These are phyloP conservation scores for Philereme vetulata DNA, from an alignment of 2,888 invertebrate species.

Conservation along the genomic window DNA sequence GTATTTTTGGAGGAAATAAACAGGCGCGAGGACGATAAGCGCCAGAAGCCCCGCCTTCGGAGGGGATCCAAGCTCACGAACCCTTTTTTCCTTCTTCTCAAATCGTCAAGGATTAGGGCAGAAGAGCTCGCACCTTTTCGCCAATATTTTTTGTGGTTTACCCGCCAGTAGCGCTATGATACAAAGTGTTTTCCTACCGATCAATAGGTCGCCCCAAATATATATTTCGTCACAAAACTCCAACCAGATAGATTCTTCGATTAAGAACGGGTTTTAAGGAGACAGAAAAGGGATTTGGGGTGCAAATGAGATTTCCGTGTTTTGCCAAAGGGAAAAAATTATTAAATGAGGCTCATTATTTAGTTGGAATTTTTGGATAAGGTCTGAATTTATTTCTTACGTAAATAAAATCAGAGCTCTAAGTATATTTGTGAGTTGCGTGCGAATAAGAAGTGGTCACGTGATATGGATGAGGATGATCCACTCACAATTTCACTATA, in stretches of 20 bases:
- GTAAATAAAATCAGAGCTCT: not conserved
- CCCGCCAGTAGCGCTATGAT: conserved; percentile 65
- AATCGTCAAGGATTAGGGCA: conserved; percentile 79
- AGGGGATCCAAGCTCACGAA: conserved; percentile 67
- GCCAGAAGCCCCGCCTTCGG: conserved; percentile 58
- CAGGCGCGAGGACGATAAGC: conserved; percentile 68
- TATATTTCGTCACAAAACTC: conserved; percentile 52
- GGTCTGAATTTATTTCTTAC: conserved; percentile 8
- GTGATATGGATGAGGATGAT: too few species aligned
- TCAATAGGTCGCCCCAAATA: conserved; percentile 63
- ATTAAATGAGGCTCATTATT: conserved; percentile 27
- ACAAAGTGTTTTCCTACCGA: conserved; percentile 65
- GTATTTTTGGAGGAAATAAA: conserved; percentile 68
- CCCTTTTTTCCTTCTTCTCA: conserved; percentile 80
- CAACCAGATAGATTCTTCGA: conserved; percentile 54
- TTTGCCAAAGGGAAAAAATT: conserved; percentile 45
- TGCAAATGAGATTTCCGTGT: conserved; percentile 52
- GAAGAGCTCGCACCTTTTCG: conserved; percentile 76
- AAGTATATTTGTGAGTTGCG: too few species aligned
- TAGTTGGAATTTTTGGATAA: conserved; percentile 15
- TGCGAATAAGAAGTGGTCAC: too few species aligned
- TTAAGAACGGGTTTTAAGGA: conserved; percentile 50
- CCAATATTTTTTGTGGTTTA: conserved; percentile 76
- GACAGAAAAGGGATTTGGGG: conserved; percentile 49
- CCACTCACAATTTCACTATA: too few species aligned